Evolutionary conservation across 1,140 invertebrate genomes (phyloP).

Genomic region (Dinoponera quadriceps): DNA sequence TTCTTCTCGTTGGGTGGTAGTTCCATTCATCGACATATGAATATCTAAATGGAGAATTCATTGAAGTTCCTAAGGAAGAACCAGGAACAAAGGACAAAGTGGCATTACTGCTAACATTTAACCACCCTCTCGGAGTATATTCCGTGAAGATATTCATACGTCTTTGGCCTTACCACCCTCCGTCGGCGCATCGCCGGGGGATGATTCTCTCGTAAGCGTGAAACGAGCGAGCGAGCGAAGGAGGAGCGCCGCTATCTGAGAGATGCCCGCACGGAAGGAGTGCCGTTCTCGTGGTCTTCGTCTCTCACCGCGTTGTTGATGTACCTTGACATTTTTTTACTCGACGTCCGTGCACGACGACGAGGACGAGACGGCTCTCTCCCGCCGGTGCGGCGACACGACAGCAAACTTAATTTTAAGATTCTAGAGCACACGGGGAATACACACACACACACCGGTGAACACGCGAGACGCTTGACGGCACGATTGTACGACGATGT

Average conservation of each 20-base stretch:
- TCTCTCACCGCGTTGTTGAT: background rate
- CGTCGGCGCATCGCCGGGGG: background rate
- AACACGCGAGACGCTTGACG: background rate
- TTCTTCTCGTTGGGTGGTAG: too few species aligned
- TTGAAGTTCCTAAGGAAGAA: too few species aligned
- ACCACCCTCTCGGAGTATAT: too few species aligned
- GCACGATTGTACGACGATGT: background rate
- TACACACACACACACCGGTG: background rate
- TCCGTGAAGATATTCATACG: too few species aligned
- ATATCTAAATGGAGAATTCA: too few species aligned
- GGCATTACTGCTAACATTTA: too few species aligned
- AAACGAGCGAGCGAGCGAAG: background rate
- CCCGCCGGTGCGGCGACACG: background rate
- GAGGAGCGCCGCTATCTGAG: background rate
- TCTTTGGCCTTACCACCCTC: background rate
- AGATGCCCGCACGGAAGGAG: background rate
- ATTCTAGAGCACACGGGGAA: background rate
- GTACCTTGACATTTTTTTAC: conserved; percentile 39
- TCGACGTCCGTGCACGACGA: conserved; percentile 29
- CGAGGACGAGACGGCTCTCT: conserved; percentile 6
- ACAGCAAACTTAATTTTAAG: conserved; percentile 3
- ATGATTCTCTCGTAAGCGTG: conserved; percentile 5
- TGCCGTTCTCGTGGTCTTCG: conserved; percentile 15
- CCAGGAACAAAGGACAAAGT: too few species aligned
- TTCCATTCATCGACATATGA: too few species aligned